Conservation (phyloP, 2,113 vertebrate genomes). For the Gila orcuttii region DNA sequence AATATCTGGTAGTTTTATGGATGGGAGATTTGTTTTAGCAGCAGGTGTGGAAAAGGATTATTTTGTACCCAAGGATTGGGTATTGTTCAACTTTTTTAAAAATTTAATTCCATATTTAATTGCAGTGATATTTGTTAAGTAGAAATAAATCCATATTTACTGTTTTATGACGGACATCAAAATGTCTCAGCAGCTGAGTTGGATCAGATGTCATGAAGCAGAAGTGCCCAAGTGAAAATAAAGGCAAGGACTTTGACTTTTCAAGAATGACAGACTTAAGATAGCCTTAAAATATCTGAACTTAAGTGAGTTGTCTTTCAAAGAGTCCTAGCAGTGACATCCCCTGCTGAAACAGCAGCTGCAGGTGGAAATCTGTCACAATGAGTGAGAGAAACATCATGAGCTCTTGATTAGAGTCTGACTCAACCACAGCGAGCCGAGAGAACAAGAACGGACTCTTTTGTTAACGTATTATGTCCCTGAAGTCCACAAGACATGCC, state of each 20-base stretch:
- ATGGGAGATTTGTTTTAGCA: background rate
- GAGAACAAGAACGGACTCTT: slow-evolving; percentile 15
- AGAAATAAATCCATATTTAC: slow-evolving; percentile 1
- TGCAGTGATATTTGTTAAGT: background rate
- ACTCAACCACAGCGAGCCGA: background rate
- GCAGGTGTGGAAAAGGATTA: background rate
- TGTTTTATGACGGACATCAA: slow-evolving; percentile 9
- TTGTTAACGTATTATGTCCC: background rate
- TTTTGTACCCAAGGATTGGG: background rate
- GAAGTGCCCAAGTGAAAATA: background rate
- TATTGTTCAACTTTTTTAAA: background rate
- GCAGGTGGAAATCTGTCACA: slow-evolving; percentile 47
- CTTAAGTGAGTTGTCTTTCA: slow-evolving; percentile 30
- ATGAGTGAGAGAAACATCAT: slow-evolving; percentile 31
- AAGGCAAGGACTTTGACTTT: slow-evolving; percentile 17
- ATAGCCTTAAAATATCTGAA: slow-evolving; percentile 25
- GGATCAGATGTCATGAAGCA: slow-evolving; percentile 1
- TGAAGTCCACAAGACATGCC: background rate
- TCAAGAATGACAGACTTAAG: slow-evolving; percentile 3
- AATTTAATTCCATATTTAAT: background rate
- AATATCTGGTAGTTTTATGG: background rate
- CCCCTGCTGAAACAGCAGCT: slow-evolving; percentile 23
- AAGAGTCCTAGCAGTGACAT: slow-evolving; percentile 29
- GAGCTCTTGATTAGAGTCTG: slow-evolving; percentile 35
- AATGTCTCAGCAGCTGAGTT: background rate